A percentile compares a stretch with the other conserved stretches of the same genome.
phyloP scores from a whole-genome alignment of 2,888 invertebrate species.

The Ernsta delagoae region DNA sequence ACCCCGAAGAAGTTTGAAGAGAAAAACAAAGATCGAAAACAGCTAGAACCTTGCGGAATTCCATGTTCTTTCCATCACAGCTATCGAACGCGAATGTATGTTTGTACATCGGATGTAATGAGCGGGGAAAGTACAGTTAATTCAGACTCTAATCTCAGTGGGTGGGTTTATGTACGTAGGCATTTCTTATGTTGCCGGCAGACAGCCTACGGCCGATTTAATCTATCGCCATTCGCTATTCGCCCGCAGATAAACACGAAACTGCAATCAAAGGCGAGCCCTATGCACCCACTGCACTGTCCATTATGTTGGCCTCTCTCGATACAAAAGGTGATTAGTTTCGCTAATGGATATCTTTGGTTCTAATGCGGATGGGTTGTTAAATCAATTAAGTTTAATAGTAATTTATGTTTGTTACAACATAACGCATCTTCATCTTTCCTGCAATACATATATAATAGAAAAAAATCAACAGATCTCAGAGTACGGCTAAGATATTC shows the following conservation, averaged over 20 bases:
- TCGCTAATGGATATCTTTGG: slow-evolving; percentile 11
- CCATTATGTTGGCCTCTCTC: slow-evolving; percentile 26
- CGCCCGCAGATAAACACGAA: slow-evolving; percentile 33
- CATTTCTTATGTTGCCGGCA: slow-evolving; percentile 34
- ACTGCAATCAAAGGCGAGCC: slow-evolving; percentile 30
- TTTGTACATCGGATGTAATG: slow-evolving; percentile 21
- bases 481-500: too few relatives aligned
- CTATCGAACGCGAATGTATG: too few relatives aligned
- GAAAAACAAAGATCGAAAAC: slow-evolving; percentile 25
- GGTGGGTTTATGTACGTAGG: slow-evolving; percentile 20
- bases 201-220: slow-evolving; percentile 34
- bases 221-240: slow-evolving; percentile 23
- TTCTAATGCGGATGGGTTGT: neutral
- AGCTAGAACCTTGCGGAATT: slow-evolving; percentile 15
- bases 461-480: too few relatives aligned
- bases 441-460: too few relatives aligned
- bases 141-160: slow-evolving; percentile 27
- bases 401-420: too few relatives aligned
- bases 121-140: slow-evolving; percentile 30
- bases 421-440: too few relatives aligned
- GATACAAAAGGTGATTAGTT: slow-evolving; percentile 25
- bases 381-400: neutral
- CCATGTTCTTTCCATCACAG: too few relatives aligned
- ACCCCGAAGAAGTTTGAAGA: neutral
- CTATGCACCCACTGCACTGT: slow-evolving; percentile 27